phyloP scores from a whole-genome alignment of 2,797 vertebrate genomes.

The Toxotes lorentzi region DNA sequence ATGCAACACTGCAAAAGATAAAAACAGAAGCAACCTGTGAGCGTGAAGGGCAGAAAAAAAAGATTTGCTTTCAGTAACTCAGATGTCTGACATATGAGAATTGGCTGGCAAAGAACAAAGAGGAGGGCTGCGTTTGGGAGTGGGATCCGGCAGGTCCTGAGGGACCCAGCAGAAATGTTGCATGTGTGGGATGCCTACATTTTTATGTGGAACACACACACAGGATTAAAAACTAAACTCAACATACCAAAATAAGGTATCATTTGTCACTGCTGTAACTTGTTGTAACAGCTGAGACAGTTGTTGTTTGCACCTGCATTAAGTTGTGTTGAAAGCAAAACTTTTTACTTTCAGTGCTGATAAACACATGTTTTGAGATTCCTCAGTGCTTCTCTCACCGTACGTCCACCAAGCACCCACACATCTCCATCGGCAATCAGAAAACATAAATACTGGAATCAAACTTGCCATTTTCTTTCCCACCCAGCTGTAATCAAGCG shows the following conservation, averaged over 20 bases:
- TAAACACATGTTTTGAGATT: not conserved
- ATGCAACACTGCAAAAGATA: not conserved
- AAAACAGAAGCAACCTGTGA: not conserved
- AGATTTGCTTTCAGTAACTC: not conserved
- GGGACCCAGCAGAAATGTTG: not conserved
- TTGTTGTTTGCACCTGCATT: not conserved
- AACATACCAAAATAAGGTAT: not conserved
- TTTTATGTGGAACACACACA: not conserved
- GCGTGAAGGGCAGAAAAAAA: not conserved
- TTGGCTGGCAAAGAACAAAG: conserved; percentile 14
- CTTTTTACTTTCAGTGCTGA: not conserved
- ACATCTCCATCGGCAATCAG: not conserved
- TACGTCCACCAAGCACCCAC: not conserved
- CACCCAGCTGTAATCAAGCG: not conserved
- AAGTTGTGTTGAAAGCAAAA: not conserved
- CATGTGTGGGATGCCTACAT: not conserved
- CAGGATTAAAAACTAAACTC: not conserved
- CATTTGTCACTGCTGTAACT: not conserved
- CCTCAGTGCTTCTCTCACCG: not conserved
- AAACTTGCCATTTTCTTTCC: not conserved
- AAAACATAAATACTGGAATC: not conserved
- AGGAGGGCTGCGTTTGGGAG: not conserved
- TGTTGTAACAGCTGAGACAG: no score
- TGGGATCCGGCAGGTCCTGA: not conserved
- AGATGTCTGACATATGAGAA: conserved; percentile 19